A percentile compares a stretch with the other conserved stretches of the same genome.
Evolutionary conservation across 2,113 vertebrate species (phyloP).

Genomic region (Isichthys henryi): DNA sequence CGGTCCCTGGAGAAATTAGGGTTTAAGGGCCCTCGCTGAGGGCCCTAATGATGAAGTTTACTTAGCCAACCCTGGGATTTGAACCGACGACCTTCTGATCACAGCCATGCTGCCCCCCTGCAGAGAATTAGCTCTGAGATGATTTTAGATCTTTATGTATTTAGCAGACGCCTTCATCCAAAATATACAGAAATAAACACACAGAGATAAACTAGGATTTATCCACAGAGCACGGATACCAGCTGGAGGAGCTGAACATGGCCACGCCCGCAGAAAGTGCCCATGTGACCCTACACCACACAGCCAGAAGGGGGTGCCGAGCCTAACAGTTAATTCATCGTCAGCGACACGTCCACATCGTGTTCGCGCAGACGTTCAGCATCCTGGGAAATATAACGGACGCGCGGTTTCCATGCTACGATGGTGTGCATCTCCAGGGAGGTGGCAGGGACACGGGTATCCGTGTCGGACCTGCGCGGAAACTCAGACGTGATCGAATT

Average conservation of each 20-base stretch:
- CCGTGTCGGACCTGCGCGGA: background rate
- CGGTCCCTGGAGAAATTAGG: background rate
- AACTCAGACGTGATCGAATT: slow-evolving; percentile 11
- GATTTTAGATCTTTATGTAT: background rate
- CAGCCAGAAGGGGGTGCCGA: background rate
- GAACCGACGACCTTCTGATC: background rate
- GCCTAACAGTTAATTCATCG: too few relatives aligned
- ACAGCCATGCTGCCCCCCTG: background rate
- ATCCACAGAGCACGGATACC: background rate
- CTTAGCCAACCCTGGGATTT: background rate
- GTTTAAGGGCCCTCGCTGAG: background rate
- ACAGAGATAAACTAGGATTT: background rate
- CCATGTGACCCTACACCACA: background rate
- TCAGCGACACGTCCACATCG: background rate
- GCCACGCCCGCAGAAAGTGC: background rate
- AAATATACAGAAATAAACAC: background rate
- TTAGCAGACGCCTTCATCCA: background rate
- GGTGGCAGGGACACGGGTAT: background rate
- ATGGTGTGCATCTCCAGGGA: background rate
- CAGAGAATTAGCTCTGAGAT: background rate
- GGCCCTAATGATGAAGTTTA: background rate
- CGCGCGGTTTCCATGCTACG: background rate
- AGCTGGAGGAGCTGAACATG: background rate
- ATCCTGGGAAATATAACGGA: background rate
- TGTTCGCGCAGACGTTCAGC: background rate